Evolutionary conservation across 64 coral and sea anemone genomes (phyloP).

Genomic region (Montipora foliosa): DNA sequence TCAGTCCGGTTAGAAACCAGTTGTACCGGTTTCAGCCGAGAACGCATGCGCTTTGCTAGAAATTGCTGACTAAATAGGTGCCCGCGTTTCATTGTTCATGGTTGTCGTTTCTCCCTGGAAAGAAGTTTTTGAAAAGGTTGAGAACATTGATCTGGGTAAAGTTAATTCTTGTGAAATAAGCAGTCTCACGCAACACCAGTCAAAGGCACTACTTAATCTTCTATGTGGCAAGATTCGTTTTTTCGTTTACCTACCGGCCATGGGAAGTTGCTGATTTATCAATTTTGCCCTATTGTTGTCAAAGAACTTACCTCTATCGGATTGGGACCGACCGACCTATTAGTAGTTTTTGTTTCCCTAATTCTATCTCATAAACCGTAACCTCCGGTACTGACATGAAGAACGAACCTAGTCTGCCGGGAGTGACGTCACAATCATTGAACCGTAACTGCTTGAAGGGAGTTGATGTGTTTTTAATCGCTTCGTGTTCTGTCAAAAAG

Average conservation of each 20-base stretch:
- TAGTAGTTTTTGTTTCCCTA: no score
- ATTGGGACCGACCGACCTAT: neutral
- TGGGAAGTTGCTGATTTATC: slow-evolving; percentile 37
- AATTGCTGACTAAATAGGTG: neutral
- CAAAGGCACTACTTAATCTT: neutral
- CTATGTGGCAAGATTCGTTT: slow-evolving; percentile 17
- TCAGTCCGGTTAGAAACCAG: neutral
- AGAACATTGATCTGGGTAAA: neutral
- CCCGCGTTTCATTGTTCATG: neutral
- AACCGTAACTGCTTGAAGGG: no score
- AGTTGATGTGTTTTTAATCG: no score
- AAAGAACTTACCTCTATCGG: neutral
- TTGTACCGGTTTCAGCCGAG: neutral
- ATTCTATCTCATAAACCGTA: no score
- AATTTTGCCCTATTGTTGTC: neutral
- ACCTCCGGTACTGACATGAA: no score
- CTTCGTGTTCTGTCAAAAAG: no score
- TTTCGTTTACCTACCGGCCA: slow-evolving; percentile 17
- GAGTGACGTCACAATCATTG: no score
- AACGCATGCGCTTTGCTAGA: neutral
- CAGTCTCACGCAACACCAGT: slow-evolving; percentile 10
- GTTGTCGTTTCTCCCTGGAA: neutral
- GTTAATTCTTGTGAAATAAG: neutral
- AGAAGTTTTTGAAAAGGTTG: neutral
- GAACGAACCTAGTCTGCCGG: no score